phyloP scores from a whole-genome alignment of 2,797 vertebrate genomes.

The Cossypha caffra region DNA sequence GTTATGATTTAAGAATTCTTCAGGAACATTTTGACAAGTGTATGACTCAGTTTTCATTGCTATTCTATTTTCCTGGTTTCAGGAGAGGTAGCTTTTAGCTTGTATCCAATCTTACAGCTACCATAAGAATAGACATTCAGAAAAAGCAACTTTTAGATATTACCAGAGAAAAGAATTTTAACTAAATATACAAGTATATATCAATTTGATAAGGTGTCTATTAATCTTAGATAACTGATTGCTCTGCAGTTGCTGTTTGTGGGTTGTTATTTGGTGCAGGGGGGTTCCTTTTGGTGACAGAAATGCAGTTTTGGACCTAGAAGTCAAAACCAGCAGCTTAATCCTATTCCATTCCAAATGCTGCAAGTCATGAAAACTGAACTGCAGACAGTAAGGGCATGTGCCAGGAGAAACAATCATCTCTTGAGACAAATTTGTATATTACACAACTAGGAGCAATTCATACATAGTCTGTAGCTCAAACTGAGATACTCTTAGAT shows the following conservation, averaged over 20 bases:
- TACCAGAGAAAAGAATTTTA: neutral
- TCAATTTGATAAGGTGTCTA: neutral
- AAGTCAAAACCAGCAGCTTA: neutral
- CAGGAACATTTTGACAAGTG: neutral
- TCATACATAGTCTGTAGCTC: neutral
- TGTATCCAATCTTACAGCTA: neutral
- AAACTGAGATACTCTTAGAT: neutral
- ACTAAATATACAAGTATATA: neutral
- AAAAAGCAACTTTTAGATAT: neutral
- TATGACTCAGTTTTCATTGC: neutral
- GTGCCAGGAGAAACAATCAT: neutral
- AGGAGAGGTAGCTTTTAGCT: neutral
- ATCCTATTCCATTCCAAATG: neutral
- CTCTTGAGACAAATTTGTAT: neutral
- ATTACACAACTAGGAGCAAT: neutral
- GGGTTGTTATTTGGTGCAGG: neutral
- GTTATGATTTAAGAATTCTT: neutral
- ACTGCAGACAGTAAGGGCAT: neutral
- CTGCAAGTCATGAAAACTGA: neutral
- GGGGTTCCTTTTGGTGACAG: neutral
- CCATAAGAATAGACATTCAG: accelerated
- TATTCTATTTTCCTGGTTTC: neutral
- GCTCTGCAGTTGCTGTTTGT: neutral
- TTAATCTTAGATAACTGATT: neutral
- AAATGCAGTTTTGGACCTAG: neutral